Evolutionary conservation across 2,888 invertebrate genomes (phyloP).

Genomic region (Cordylochernes scorpioides): DNA sequence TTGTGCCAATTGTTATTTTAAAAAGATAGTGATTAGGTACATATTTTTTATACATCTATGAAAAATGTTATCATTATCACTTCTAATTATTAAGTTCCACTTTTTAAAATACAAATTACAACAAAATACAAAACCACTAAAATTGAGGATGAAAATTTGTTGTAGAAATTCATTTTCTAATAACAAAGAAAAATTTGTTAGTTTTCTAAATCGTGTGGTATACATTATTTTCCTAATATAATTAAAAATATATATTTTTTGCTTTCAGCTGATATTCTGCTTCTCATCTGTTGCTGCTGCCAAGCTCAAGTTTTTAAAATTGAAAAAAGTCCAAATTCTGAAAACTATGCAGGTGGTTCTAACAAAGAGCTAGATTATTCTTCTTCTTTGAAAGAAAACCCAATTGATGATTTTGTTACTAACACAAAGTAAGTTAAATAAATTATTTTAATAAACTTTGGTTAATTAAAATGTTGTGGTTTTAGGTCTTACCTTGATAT

Average conservation of each 20-base stretch:
- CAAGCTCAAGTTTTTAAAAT: conserved; percentile 60
- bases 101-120: too few relatives aligned
- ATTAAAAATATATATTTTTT: conserved; percentile 4
- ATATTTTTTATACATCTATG: too few relatives aligned
- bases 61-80: too few relatives aligned
- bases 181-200: background rate
- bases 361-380: conserved; percentile 23
- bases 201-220: background rate
- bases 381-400: too few relatives aligned
- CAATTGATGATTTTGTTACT: conserved; percentile 64
- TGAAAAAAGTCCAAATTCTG: conserved; percentile 33
- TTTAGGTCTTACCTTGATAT: conserved; percentile 64
- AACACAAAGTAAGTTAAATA: conserved; percentile 15
- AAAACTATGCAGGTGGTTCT: conserved; percentile 24
- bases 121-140: too few relatives aligned
- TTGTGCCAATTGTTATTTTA: too few relatives aligned
- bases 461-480: conserved; percentile 11
- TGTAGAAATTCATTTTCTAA: background rate
- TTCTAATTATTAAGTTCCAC: too few relatives aligned
- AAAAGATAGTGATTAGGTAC: too few relatives aligned
- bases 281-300: conserved; percentile 54
- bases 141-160: too few relatives aligned
- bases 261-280: conserved; percentile 43
- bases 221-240: too few relatives aligned
- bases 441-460: background rate